Evolutionary conservation across 1,140 invertebrate genomes (phyloP).

Genomic region (Nilaparvata lugens): DNA sequence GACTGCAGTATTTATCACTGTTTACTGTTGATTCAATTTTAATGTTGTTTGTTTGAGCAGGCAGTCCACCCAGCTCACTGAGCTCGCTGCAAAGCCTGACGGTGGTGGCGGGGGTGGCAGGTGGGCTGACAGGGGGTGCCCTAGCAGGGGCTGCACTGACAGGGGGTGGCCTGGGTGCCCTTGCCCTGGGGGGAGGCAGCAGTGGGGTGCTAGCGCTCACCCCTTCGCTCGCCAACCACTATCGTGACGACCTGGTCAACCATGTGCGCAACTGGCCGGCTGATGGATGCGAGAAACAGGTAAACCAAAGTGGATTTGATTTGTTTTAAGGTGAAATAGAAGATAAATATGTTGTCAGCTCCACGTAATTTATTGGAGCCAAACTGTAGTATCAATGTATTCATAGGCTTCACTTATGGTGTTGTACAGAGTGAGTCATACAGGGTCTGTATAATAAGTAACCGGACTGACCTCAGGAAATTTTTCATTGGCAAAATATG

Average conservation of each 20-base stretch:
- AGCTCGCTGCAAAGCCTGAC: conserved; percentile 41
- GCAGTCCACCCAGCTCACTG: conserved; percentile 37
- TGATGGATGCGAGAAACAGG: conserved; percentile 88
- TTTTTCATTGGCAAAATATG: no score
- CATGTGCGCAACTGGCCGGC: conserved; percentile 90
- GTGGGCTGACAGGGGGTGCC: conserved; percentile 31
- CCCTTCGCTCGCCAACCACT: conserved; percentile 84
- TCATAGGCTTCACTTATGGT: no score
- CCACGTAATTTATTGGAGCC: no score
- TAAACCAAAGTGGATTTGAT: no score
- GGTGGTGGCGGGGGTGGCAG: conserved; percentile 11
- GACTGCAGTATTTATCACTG: neutral
- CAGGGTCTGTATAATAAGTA: no score
- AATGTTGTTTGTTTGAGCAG: conserved; percentile 33
- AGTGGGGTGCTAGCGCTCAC: conserved; percentile 59
- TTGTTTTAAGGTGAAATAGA: no score
- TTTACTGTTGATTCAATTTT: neutral
- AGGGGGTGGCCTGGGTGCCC: conserved; percentile 29
- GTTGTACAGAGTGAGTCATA: no score
- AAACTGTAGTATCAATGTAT: no score
- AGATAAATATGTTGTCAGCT: no score
- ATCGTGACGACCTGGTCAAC: conserved; percentile 77
- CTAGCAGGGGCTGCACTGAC: conserved; percentile 40
- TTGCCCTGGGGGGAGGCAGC: conserved; percentile 16
- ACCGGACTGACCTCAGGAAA: no score